Conservation (phyloP, 1,140 invertebrate species). For the Leptinotarsa defecta region DNA sequence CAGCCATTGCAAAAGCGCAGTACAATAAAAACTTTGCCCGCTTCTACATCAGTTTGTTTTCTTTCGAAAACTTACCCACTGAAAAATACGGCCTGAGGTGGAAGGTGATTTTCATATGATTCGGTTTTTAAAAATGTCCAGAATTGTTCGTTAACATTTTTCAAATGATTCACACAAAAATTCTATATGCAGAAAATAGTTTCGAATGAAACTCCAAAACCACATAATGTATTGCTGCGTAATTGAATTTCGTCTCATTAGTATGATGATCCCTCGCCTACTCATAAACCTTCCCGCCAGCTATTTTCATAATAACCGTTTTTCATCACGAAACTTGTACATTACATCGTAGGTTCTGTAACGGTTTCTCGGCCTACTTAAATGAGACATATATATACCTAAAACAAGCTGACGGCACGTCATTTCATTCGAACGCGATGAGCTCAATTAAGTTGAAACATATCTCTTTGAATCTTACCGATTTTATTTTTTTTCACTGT, state of each 20-base stretch:
- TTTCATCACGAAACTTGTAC: background rate
- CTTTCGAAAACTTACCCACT: too few relatives aligned
- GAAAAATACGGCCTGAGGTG: too few relatives aligned
- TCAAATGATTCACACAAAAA: too few relatives aligned
- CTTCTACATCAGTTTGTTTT: too few relatives aligned
- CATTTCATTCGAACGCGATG: background rate
- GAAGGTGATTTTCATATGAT: too few relatives aligned
- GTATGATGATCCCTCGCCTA: background rate
- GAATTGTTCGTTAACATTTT: too few relatives aligned
- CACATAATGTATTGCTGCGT: background rate
- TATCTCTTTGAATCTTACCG: background rate
- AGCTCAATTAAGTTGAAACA: background rate
- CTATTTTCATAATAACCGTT: background rate
- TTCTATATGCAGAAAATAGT: too few relatives aligned
- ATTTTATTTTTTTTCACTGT: too few relatives aligned
- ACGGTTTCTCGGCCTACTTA: slow-evolving; percentile 4
- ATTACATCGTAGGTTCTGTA: background rate
- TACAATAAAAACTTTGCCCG: too few relatives aligned
- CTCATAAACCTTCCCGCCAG: background rate
- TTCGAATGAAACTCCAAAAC: too few relatives aligned
- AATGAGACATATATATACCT: background rate
- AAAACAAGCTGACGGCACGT: background rate
- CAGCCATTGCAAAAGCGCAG: too few relatives aligned
- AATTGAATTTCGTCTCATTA: background rate
- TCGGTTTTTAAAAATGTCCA: too few relatives aligned